Evolutionary conservation across 1,140 invertebrate genomes (phyloP), one percentile per base, ranked within the genome.

Genomic region (Pseudomyrmex dendroicus): DNA sequence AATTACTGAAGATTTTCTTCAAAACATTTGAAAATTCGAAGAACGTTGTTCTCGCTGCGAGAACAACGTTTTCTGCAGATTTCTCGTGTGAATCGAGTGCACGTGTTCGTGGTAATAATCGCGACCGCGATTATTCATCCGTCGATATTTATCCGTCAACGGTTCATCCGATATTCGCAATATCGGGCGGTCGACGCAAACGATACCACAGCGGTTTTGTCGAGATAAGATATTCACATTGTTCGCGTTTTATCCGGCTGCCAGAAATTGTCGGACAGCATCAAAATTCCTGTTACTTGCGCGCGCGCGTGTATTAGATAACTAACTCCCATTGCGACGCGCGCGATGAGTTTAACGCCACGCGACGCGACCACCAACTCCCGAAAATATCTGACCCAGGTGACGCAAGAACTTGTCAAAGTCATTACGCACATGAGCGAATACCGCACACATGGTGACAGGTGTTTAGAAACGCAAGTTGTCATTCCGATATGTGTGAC

Each of bases 361-460:
- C 87, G 85, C 89, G 85, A 85, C 78, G 85, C 89, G 85, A 85
- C 78, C 66, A 88, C 84, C 87, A 59, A 84, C 66, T 54, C 76
- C 50, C 50, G 50, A 61, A 91, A 91, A 91, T 91, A 91, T 89
- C 89, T 89, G 87, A 91, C 90, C 87, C 84, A 82, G 52, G 86
- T 91, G 89, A 90, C 86, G 89, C 87, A 91, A 91, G 82, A 88
- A 86, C 66, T 78, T 87, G 82, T 90, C 84, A 89, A 86, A 89
- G 74, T 85, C 74, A 76, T 86, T 84, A 74, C 73, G 73, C 76
- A 77, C 54, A 61, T 62, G 12, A 35, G 73, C 76, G 46, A 57
- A 68, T 13, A 57, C 57, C 63, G 50, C 76, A 77, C 83, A 77
- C 74, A 77, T 67, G 83, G 67, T 83, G 89, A 89, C 84, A 89